A percentile compares a stretch with the other conserved stretches of the same genome.
Conservation (phyloP, 2,113 vertebrate genomes). For the Saimiri boliviensis region DNA sequence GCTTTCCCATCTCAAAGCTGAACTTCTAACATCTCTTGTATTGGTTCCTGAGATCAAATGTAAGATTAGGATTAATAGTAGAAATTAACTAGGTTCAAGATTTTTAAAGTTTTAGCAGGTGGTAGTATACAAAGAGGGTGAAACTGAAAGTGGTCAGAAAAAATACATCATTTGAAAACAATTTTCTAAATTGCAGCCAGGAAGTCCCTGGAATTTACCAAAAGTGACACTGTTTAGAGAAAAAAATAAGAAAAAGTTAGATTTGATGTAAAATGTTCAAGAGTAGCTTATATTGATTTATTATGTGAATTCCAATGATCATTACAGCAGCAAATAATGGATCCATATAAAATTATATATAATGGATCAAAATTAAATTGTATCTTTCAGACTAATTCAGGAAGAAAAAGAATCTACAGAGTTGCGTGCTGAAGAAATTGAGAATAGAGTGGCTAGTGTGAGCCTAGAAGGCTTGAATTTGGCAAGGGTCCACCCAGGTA, state of each 20-base stretch:
- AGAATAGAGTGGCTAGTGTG: conserved; percentile 97
- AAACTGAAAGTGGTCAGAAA: background rate
- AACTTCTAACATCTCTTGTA: background rate
- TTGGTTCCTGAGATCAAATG: background rate
- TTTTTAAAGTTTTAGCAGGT: background rate
- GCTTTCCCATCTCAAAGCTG: background rate
- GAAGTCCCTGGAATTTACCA: background rate
- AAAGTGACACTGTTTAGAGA: background rate
- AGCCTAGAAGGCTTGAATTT: conserved; percentile 98
- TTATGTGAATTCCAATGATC: background rate
- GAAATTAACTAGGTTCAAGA: background rate
- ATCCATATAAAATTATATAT: background rate
- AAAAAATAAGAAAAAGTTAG: background rate
- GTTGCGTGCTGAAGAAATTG: conserved; percentile 97
- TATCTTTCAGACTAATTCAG: conserved; percentile 92
- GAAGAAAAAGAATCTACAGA: conserved; percentile 99
- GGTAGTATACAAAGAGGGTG: background rate
- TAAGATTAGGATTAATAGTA: background rate
- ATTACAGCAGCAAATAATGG: background rate
- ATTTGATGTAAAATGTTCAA: background rate
- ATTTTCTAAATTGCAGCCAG: background rate
- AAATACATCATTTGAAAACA: background rate
- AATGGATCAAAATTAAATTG: background rate
- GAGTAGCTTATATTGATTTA: background rate
- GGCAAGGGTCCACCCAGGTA: conserved; percentile 93